Base-by-base conservation (phyloP, 2,113 vertebrate species). In the Anser cygnoides region DNA sequence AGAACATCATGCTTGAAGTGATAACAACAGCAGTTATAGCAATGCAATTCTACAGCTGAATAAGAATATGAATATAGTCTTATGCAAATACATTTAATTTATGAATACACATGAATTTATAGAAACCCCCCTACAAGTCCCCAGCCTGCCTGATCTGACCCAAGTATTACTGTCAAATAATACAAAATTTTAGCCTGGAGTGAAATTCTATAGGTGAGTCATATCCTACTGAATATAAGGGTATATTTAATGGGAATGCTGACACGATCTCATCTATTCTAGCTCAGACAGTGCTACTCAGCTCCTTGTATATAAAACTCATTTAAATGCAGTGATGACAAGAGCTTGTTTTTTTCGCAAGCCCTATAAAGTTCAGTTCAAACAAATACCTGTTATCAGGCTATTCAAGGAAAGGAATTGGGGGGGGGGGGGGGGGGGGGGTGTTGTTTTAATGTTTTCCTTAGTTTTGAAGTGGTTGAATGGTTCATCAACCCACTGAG, bases 391-490 rank as follows among this genome's bases (percentile, higher is more conserved):
- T 62, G 59, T 49, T 84, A 85, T 91, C 94, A 87, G 86, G 55
- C 28, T 89, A 83, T 87, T 87, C 75, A 65, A 57, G 75, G 78
- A 67, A 94, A 88, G 33, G 62, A 95, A 87, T 14, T 17, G 17
- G 10, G 39, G 39, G 26, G 29, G 21, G 3, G 21, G 5, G 15
- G 9, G 31, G 19, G 18, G 35, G 21, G 5, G 15, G 9, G 31
- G 19, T 17, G 35, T 10, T 67, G 54, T 95, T 96, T 92, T 79
- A 92, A 94, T 75, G 58, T 92, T 95, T 97, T 96, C 70, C 73
- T 77, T 71, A 43, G 72, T 95, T 96, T 96, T 96, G 89, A 97
- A 98, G 96, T 96, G 97, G 95, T 96, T 86, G 49, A 93, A 91
- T 68, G 66, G 91, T 92, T 96, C 97, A 95, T 94, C 94, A 77